Conservation (phyloP, 2,797 vertebrate species). For the Podarcis lilfordi region DNA sequence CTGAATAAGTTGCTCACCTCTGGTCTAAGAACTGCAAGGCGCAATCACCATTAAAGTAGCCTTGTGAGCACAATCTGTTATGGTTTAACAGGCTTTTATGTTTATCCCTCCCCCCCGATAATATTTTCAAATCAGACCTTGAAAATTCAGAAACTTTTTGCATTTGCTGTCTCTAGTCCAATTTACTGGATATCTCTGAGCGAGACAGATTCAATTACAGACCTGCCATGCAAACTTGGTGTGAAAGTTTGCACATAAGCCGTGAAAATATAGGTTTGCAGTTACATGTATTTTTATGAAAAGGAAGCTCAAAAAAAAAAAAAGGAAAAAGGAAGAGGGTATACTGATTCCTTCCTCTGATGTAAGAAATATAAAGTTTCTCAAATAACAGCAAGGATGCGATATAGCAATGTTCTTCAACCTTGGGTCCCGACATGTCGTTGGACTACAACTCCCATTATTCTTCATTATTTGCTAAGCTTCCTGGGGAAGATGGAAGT, state of each 20-base stretch:
- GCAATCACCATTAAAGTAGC: background rate
- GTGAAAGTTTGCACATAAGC: conserved; percentile 15
- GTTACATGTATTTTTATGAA: conserved; percentile 7
- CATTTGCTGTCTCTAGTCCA: conserved; percentile 17
- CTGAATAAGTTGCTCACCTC: background rate
- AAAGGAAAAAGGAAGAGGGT: background rate
- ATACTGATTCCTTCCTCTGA: background rate
- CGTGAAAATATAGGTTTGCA: conserved; percentile 18
- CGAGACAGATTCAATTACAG: conserved; percentile 20
- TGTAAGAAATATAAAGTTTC: background rate
- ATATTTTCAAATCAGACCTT: conserved; percentile 29
- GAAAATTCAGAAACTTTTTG: conserved; percentile 20
- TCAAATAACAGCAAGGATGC: background rate
- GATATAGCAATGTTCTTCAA: background rate
- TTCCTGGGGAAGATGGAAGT: no score
- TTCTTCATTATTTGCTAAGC: no score
- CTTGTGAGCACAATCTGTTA: background rate
- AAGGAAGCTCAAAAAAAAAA: background rate
- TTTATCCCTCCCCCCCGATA: background rate
- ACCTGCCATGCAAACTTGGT: conserved; percentile 9
- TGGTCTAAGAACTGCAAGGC: background rate
- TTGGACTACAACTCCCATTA: no score
- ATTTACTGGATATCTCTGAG: conserved; percentile 28
- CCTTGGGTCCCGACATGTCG: no score
- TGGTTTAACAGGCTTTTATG: conserved; percentile 22